Evolutionary conservation across 1,140 invertebrate genomes (phyloP), one percentile per base, ranked within the genome.

Genomic region (Drosophila novamexicana): DNA sequence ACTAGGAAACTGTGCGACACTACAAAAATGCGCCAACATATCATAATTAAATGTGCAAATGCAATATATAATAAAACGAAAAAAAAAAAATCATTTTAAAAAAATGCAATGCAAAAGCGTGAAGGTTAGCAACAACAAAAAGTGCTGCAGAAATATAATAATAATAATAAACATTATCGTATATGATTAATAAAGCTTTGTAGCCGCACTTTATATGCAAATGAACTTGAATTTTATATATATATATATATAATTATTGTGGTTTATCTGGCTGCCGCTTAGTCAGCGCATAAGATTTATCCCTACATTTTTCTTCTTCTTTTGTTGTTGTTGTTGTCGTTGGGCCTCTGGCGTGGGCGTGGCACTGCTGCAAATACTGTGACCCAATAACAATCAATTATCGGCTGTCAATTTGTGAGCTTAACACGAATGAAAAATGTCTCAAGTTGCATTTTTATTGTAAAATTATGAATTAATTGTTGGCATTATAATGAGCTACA

Each of bases 351-450:
- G 32, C 34, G 67, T 54, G 68, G 53, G 63, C 64, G 70, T 73
- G 64, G 56, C 22, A 29, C 34, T 29, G 7, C n/a, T 18, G 9
- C 29, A 36, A 34, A 22, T 58, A 16, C 29, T 32, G 18, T 58
- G 57, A 37, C 47, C 62, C 78, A 81, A 83, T 83, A 83, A 79
- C 71, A 74, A 84, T 83, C 72, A 84, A 83, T 83, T 83, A 83
- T 79, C 76, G 58, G 47, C 65, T 82, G 80, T 82, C 79, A 82
- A 75, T 78, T 29, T 66, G 64, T 64, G 69, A 67, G 44, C 77
- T 79, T 82, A 81, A 75, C 78, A 59, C 77, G 65, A 74, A 75
- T 37, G 1, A 65, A 70, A 69, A 69, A 76, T 81, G 69, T 65
- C 47, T 79, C 57, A 65, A 65, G 53, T 57, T 64, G 12, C 52